Evolutionary conservation across 2,797 vertebrate species (phyloP).

Genomic region (Malacoctenus gilli): DNA sequence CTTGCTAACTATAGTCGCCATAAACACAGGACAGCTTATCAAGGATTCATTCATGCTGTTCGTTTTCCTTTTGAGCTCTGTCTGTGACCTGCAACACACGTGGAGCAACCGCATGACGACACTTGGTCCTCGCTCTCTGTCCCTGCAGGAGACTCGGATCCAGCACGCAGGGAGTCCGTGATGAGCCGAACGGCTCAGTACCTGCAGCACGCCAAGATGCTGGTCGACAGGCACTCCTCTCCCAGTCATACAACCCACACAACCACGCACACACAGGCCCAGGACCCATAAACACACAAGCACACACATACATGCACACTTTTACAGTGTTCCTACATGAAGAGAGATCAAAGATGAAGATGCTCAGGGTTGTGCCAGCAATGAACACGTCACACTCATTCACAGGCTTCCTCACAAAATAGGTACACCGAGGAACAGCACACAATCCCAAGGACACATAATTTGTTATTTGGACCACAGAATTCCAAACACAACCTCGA

Average conservation of each 20-base stretch:
- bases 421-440: too few species aligned
- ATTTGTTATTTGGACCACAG: not conserved
- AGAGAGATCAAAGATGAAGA: slow-evolving; percentile 14
- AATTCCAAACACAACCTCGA: not conserved
- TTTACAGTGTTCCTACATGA: not conserved
- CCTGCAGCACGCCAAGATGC: slow-evolving; percentile 84
- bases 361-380: slow-evolving; percentile 47
- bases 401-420: too few species aligned
- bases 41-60: too few species aligned
- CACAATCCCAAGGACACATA: not conserved
- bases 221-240: slow-evolving; percentile 75
- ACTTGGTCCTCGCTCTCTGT: not conserved
- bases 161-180: slow-evolving; percentile 82
- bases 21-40: too few species aligned
- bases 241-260: slow-evolving; percentile 63
- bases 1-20: too few species aligned
- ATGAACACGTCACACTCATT: not conserved
- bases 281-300: slow-evolving; percentile 31
- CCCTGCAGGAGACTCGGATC: slow-evolving; percentile 82
- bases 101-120: too few species aligned
- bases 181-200: slow-evolving; percentile 87
- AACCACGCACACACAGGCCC: slow-evolving; percentile 33
- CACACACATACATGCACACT: not conserved
- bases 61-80: too few species aligned
- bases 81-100: too few species aligned